These are phyloP conservation scores for Ptiloglossa arizonensis DNA, from an alignment of 1,140 invertebrate genomes.

Conservation along the genomic window DNA sequence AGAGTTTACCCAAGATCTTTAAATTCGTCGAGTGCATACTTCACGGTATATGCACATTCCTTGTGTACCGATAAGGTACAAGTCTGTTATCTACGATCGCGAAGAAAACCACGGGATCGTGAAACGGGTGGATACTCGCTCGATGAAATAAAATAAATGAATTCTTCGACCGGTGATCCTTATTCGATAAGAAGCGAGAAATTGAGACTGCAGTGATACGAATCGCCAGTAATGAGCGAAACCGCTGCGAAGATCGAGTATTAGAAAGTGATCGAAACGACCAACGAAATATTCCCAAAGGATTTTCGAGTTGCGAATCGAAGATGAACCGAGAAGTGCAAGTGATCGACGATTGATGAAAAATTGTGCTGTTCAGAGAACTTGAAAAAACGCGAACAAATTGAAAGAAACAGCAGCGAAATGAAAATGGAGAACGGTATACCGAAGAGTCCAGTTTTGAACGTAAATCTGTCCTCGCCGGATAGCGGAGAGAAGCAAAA, in stretches of 20 bases:
- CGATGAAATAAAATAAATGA: neutral
- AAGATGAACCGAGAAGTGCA: neutral
- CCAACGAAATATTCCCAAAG: neutral
- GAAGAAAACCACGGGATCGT: neutral
- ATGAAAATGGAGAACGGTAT: conserved; percentile 54
- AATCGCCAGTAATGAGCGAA: neutral
- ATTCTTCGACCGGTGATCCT: conserved; percentile 2
- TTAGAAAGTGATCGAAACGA: neutral
- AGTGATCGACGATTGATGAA: neutral
- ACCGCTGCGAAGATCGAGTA: neutral
- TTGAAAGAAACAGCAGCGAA: neutral
- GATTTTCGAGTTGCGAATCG: too few relatives aligned
- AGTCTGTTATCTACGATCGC: conserved; percentile 9
- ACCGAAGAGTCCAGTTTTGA: conserved; percentile 44
- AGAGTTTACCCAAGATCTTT: neutral
- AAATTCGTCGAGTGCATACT: neutral
- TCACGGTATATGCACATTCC: neutral
- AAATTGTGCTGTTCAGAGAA: neutral
- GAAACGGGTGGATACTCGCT: neutral
- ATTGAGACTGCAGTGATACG: neutral
- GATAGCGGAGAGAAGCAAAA: conserved; percentile 69
- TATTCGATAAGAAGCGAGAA: conserved; percentile 9
- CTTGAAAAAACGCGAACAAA: neutral
- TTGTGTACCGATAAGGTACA: neutral
- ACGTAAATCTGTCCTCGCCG: conserved; percentile 47